Evolutionary conservation across 1,140 invertebrate species (phyloP).

Genomic region (Drosophila erecta): DNA sequence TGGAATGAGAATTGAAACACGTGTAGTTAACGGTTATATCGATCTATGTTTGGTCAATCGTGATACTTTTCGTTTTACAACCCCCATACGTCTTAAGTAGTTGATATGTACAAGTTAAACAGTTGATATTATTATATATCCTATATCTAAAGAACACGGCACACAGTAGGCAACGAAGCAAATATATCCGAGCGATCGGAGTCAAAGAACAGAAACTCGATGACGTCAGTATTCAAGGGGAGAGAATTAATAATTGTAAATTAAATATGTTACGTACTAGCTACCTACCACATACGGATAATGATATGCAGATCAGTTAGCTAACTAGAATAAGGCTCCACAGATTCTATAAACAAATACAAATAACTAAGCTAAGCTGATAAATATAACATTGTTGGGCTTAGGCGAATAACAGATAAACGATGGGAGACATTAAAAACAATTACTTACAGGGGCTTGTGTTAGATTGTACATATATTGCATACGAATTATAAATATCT

Average conservation of each 20-base stretch:
- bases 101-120: conserved; percentile 70
- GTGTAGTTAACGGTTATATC: conserved; percentile 79
- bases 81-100: conserved; percentile 60
- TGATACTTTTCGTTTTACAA: conserved; percentile 72
- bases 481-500: conserved; percentile 44
- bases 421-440: conserved; percentile 52
- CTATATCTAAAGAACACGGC: conserved; percentile 26
- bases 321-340: conserved; percentile 62
- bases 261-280: conserved; percentile 56
- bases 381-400: conserved; percentile 36
- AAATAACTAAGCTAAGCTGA: conserved; percentile 29
- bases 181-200: conserved; percentile 18
- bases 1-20: conserved; percentile 51
- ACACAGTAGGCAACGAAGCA: conserved; percentile 46
- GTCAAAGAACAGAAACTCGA: conserved; percentile 60
- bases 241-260: conserved; percentile 60
- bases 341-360: conserved; percentile 61
- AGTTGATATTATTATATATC: conserved; percentile 69
- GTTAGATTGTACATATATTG: conserved; percentile 73
- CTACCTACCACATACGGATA: conserved; percentile 31
- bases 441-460: conserved; percentile 82
- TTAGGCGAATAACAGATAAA: conserved; percentile 39
- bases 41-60: conserved; percentile 79
- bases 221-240: conserved; percentile 76
- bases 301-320: conserved; percentile 43